phyloP scores from a whole-genome alignment of 2,797 vertebrate species.

The Euphonia xanthogaster region DNA sequence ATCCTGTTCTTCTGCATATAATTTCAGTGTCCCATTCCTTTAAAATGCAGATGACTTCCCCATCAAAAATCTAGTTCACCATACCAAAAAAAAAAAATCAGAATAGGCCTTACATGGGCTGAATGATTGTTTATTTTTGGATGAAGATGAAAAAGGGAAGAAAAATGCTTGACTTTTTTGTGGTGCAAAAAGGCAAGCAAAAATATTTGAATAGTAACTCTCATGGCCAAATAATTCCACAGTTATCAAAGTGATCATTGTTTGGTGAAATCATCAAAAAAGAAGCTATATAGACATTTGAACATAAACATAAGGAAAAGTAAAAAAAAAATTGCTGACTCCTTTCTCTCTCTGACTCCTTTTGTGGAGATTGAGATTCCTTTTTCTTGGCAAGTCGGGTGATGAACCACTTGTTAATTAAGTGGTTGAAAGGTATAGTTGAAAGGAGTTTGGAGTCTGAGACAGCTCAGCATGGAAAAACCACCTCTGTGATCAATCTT shows the following conservation, averaged over 20 bases:
- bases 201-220: background rate
- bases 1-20: background rate
- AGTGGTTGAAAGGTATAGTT: background rate
- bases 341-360: background rate
- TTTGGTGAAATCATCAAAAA: background rate
- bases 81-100: background rate
- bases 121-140: background rate
- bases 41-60: background rate
- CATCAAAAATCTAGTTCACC: background rate
- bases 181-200: background rate
- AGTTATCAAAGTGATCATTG: background rate
- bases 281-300: background rate
- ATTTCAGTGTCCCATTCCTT: background rate
- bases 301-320: background rate
- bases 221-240: background rate
- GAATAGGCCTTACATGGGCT: background rate
- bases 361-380: background rate
- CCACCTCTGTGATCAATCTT: background rate
- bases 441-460: background rate
- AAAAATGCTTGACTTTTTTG: background rate
- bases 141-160: background rate
- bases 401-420: slow-evolving; percentile 10
- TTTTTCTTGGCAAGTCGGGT: background rate
- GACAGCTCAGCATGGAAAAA: background rate
- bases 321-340: background rate